Evolutionary conservation across 2,888 invertebrate genomes (phyloP), one percentile per base, ranked within the genome.

Genomic region (Platynereis dumerilii): DNA sequence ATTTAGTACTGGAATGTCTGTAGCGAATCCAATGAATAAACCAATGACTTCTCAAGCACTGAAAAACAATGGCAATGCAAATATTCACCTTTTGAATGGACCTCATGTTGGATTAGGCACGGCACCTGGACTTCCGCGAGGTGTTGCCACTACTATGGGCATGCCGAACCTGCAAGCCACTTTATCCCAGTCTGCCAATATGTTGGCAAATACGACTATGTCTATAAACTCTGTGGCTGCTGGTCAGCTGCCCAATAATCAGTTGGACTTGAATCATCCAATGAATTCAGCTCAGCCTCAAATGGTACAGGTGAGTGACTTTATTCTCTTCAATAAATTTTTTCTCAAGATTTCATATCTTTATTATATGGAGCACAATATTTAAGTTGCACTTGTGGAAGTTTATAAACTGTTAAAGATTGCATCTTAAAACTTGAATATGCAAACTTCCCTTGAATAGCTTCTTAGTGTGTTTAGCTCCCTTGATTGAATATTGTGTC

Each of bases 41-140:
- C 66, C 70, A 39, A 63, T 69, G 57, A 61, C 66, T 59, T 67
- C 69, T 53, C 72, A 72, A 56, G 48, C 59, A 28, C 42, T 66
- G 48, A 60, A 61, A 53, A 68, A 65, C 59, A 64, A 39, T 55
- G 56, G 52, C 20, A 42, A 26, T 17, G 45, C 48, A 29, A 42
- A 24, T 27, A 52, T 64, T 22, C 60, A 64, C 54, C 74, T 83
- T 70, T 70, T 75, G 60, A 83, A 83, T 75, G 83, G 83, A 68
- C 83, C 80, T 59, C 78, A 76, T 60, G 74, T 70, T 69, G 71
- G 54, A 72, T 74, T 67, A 73, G 74, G 66, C 26, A 67, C 67
- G 60, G 63, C 69, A 58, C 56, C 72, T 26, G 34, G 39, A 24
- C 55, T 27, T 28, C 29, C 45, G 53, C 64, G 56, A 48, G 53